These are phyloP conservation scores for Clavelina lepadiformis DNA, from an alignment of 23 tunicate species.

Conservation along the genomic window DNA sequence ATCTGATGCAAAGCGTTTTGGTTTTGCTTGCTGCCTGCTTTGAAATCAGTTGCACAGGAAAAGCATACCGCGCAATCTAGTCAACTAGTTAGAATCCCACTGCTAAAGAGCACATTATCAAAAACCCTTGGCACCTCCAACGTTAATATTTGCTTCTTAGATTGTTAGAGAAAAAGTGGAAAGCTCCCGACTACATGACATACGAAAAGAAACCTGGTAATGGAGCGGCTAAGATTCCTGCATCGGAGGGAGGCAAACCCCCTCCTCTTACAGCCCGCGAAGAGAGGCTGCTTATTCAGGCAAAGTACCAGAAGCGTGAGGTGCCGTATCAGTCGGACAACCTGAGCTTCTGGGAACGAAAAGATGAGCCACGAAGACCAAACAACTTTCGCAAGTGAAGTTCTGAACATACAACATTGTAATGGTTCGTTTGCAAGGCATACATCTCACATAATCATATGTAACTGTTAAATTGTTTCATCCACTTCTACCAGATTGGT, in stretches of 20 bases:
- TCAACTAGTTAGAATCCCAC: neutral
- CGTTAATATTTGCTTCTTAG: too few relatives aligned
- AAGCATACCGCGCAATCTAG: neutral
- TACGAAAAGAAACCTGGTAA: conserved; percentile 1
- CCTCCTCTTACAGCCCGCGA: conserved; percentile 41
- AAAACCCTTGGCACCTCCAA: too few relatives aligned
- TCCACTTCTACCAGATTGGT: too few relatives aligned
- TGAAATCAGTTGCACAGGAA: neutral
- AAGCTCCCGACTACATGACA: conserved; percentile 72
- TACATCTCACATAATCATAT: too few relatives aligned
- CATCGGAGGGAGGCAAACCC: conserved; percentile 3
- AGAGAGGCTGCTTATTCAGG: conserved; percentile 53
- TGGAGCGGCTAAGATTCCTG: neutral
- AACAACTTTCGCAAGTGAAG: too few relatives aligned
- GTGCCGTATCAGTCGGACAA: conserved; percentile 59
- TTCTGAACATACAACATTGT: too few relatives aligned
- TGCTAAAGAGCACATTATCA: neutral
- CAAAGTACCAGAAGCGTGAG: conserved; percentile 46
- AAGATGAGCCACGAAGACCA: conserved; percentile 60
- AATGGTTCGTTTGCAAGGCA: too few relatives aligned
- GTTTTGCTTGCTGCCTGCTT: neutral
- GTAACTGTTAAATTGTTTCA: too few relatives aligned
- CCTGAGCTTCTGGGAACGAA: conserved; percentile 57
- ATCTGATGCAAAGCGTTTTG: neutral
- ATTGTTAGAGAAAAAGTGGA: conserved; percentile 32